A percentile compares a stretch with the other conserved stretches of the same genome.
phyloP scores from a whole-genome alignment of 2,888 invertebrate genomes.

The Dynastes grantii region DNA sequence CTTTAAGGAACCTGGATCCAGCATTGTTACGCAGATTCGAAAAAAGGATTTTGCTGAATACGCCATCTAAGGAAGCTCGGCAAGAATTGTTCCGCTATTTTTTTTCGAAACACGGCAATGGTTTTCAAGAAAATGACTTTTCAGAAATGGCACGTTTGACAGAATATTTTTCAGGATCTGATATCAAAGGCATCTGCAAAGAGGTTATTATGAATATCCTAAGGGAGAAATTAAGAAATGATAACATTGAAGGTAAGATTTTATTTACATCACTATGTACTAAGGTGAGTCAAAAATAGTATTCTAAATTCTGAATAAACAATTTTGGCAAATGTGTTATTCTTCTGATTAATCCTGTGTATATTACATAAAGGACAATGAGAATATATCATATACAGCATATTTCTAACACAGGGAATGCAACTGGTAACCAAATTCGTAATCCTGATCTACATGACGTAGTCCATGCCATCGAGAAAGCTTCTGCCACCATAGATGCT shows the following conservation, averaged over 20 bases:
- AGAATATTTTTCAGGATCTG: constrained; percentile 89
- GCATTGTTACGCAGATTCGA: constrained; percentile 92
- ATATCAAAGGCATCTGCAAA: constrained; percentile 89
- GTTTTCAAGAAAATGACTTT: constrained; percentile 71
- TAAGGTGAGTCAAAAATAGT: too few relatives aligned
- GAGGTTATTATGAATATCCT: constrained; percentile 90
- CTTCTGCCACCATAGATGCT: constrained; percentile 76
- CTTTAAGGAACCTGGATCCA: constrained; percentile 76
- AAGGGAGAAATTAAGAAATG: constrained; percentile 71
- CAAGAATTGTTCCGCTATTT: constrained; percentile 78
- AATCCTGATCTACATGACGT: constrained; percentile 69
- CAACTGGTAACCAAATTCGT: constrained; percentile 25
- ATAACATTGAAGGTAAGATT: constrained; percentile 7
- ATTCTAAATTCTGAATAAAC: too few relatives aligned
- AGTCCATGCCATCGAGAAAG: constrained; percentile 72
- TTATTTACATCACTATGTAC: too few relatives aligned
- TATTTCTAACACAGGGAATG: constrained; percentile 15
- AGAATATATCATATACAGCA: background rate
- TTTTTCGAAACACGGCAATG: constrained; percentile 70
- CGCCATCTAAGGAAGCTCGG: constrained; percentile 82
- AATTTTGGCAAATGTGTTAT: too few relatives aligned
- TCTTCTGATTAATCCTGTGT: background rate
- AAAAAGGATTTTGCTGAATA: constrained; percentile 86
- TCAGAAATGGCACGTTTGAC: constrained; percentile 74
- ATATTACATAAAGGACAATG: background rate